phyloP scores from a whole-genome alignment of 2,797 vertebrate genomes.

The Scarus forsteni region DNA sequence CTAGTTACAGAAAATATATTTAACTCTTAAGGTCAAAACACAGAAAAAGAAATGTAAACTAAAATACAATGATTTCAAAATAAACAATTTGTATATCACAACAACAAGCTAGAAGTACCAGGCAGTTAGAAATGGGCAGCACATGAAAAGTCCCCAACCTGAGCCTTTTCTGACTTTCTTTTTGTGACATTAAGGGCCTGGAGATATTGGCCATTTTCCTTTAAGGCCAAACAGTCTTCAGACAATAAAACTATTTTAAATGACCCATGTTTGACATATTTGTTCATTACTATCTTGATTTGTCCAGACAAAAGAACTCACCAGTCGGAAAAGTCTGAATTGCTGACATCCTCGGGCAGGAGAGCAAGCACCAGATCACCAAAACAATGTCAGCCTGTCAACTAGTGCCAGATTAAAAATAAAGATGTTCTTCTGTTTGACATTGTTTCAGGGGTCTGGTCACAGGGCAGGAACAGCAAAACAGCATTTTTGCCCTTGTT shows the following conservation, averaged over 20 bases:
- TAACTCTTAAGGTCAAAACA: too few relatives aligned
- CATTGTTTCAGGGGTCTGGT: conserved; percentile 1
- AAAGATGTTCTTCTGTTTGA: neutral
- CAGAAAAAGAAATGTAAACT: too few relatives aligned
- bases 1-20: too few relatives aligned
- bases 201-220: neutral
- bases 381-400: conserved; percentile 1
- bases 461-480: neutral
- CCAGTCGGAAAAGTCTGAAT: neutral
- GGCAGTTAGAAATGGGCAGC: neutral
- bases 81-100: too few relatives aligned
- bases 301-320: neutral
- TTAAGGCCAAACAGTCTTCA: neutral
- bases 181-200: neutral
- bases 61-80: too few relatives aligned
- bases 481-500: neutral
- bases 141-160: neutral
- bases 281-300: neutral
- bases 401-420: neutral
- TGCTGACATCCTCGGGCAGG: neutral
- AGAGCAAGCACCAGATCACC: neutral
- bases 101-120: too few relatives aligned
- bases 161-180: neutral
- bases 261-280: neutral
- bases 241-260: neutral